Evolutionary conservation across 2,113 vertebrate species (phyloP).

Genomic region (Campylomormyrus numenius): DNA sequence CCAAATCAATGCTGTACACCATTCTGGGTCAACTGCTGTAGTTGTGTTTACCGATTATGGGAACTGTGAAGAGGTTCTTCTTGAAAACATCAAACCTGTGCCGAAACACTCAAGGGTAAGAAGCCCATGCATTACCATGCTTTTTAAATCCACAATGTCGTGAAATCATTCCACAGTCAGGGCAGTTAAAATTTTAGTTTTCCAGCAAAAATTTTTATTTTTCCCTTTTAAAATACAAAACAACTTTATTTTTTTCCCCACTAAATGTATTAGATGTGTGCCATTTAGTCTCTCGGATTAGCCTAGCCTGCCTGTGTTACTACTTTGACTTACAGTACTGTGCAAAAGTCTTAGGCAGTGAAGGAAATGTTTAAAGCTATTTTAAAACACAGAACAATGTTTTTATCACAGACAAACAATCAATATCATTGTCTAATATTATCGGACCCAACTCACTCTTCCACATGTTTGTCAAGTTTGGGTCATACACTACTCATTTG

Average conservation of each 20-base stretch:
- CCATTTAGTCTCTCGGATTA: neutral
- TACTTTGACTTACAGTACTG: neutral
- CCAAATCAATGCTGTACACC: conserved; percentile 91
- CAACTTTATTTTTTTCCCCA: neutral
- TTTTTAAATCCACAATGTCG: neutral
- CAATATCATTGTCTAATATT: neutral
- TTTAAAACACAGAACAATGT: neutral
- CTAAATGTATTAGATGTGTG: neutral
- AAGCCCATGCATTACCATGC: neutral
- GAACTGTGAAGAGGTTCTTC: conserved; percentile 96
- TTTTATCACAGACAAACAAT: neutral
- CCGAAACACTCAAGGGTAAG: conserved; percentile 81
- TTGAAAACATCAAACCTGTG: conserved; percentile 87
- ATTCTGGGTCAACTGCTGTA: conserved; percentile 90
- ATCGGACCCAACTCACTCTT: neutral
- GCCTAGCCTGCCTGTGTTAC: neutral
- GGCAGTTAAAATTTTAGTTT: neutral
- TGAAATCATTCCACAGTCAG: neutral
- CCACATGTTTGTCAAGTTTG: neutral
- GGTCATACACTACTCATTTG: neutral
- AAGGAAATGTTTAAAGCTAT: neutral
- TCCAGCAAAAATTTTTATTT: neutral
- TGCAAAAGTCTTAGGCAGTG: neutral
- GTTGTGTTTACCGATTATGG: conserved; percentile 95
- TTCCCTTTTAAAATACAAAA: neutral